Evolutionary conservation across 2,113 vertebrate genomes (phyloP), one percentile per base, ranked within the genome.

Genomic region (Stigmatopora argus): DNA sequence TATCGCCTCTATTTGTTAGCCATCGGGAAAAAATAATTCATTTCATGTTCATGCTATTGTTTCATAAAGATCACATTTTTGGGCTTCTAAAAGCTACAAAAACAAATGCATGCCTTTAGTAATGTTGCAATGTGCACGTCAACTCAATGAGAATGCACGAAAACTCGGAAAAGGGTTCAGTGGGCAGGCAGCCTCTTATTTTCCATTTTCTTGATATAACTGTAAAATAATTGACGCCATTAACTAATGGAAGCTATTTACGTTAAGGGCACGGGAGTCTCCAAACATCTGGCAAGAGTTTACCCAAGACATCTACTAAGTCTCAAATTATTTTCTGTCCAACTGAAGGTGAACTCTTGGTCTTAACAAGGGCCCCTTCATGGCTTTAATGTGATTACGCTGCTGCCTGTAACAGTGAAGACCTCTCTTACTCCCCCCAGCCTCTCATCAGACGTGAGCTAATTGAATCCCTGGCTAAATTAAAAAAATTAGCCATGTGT

Each of bases 311-410:
- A 57, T 47, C 70, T 67, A 41, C 35, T 38, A 66, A 34, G 66
- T 81, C 64, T 71, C 48, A 72, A 72, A 82, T 83, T 15, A 83
- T 79, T 75, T 47, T 72, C 72, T 73, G 69, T 68, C 66, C 77
- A 83, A 87, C 68, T 84, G 72, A 82, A 81, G 77, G 69, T 80
- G 75, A 83, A 82, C 83, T 82, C 67, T 77, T 79, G 70, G 75
- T 73, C 74, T 70, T 78, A 84, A 84, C 74, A 77, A 83, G 77
- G 75, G 73, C 72, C 75, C 82, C 77, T 85, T 84, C 84, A 86
- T 86, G 81, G 78, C 53, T 69, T 80, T 83, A 86, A 87, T 82
- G 71, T 73, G 81, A 88, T 88, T 88, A 86, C 67, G 76, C 64
- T 69, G 78, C 79, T 74, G 76, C 76, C 68, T 78, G 70, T 81